These are phyloP conservation scores for Neostethus bicornis DNA, from an alignment of 2,797 vertebrate species.

Conservation along the genomic window DNA sequence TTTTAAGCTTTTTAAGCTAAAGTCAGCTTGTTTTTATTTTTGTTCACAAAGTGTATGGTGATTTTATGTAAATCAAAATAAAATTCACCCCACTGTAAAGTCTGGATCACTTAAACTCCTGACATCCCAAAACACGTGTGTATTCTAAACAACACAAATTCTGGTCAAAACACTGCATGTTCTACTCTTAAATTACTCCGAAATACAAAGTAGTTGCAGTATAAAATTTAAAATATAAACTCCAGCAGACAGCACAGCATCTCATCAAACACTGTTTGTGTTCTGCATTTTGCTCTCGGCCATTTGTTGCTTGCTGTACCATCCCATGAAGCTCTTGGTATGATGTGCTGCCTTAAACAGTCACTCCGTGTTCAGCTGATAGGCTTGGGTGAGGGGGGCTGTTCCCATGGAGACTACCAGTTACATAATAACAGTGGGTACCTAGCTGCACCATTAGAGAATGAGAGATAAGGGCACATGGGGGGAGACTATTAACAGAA, in stretches of 20 bases:
- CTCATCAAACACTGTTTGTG: slow-evolving; percentile 37
- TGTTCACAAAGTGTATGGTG: slow-evolving; percentile 32
- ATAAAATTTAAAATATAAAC: slow-evolving; percentile 56
- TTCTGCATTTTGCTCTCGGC: slow-evolving; percentile 35
- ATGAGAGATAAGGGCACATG: slow-evolving; percentile 52
- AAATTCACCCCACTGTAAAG: slow-evolving; percentile 15
- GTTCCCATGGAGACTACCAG: slow-evolving; percentile 70
- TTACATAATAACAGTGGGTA: slow-evolving; percentile 69
- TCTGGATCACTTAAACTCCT: not conserved
- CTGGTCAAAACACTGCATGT: slow-evolving; percentile 8
- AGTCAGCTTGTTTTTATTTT: slow-evolving; percentile 24
- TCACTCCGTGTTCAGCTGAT: slow-evolving; percentile 33
- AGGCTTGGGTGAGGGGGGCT: slow-evolving; percentile 15
- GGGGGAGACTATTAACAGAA: slow-evolving; percentile 39
- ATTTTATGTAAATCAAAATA: slow-evolving; percentile 35
- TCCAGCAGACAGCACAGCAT: slow-evolving; percentile 26
- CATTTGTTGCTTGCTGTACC: slow-evolving; percentile 59
- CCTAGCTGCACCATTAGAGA: slow-evolving; percentile 51
- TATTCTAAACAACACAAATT: slow-evolving; percentile 14
- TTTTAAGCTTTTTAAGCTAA: slow-evolving; percentile 29
- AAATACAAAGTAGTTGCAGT: slow-evolving; percentile 40
- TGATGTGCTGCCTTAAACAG: slow-evolving; percentile 51
- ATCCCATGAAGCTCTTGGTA: slow-evolving; percentile 51
- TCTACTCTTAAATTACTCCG: slow-evolving; percentile 28
- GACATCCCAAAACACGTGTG: slow-evolving; percentile 15